Base-by-base conservation (phyloP, 2,113 vertebrate species). In the Acanthisitta chloris region DNA sequence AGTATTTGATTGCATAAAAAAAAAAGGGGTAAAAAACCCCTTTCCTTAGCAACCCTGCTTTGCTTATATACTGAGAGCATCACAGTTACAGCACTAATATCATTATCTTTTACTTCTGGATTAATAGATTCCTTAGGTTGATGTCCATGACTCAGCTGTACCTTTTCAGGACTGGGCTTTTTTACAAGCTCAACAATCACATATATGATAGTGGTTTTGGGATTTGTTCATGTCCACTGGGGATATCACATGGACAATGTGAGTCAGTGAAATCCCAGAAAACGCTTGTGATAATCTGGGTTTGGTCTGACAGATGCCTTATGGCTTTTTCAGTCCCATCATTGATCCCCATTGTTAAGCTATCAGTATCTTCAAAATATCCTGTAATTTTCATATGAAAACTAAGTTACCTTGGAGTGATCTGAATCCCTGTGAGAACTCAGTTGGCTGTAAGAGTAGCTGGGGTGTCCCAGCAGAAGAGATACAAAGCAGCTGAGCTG, bases 81-180 rank as follows among this genome's bases (percentile, higher is more conserved):
- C 6, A 3, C 21, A 54, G 23, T 58, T 40, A 29, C 21, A 62
- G 49, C 40, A n/a, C 43, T 76, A 13, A 33, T 80, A 31, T 8
- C 73, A 16, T 19, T 64, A 28, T n/a, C 14, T 71, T 85, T 69
- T 55, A n/a, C 72, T 91, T 86, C 52, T 73, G 45, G 17, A 62
- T 69, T 45, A 65, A 81, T 20, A 38, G 23, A 80, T 73, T 62
- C 29, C 54, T 64, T 34, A 31, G 0, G 0, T 23, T 64, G 40
- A 65, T 51, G 26, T 14, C 17, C 0, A 0, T 57, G 58, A 73
- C n/a, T 77, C 5, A 3, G 9, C 1, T 5, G 8, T 72, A 16
- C 8, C n/a, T 83, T 66, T 69, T 80, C 66, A 83, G 52, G 38
- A 33, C 43, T 58, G 42, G 40, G 10, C 28, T 72, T 33, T 78